phyloP scores from a whole-genome alignment of 2,797 vertebrate genomes.

The Sciaenops ocellatus region DNA sequence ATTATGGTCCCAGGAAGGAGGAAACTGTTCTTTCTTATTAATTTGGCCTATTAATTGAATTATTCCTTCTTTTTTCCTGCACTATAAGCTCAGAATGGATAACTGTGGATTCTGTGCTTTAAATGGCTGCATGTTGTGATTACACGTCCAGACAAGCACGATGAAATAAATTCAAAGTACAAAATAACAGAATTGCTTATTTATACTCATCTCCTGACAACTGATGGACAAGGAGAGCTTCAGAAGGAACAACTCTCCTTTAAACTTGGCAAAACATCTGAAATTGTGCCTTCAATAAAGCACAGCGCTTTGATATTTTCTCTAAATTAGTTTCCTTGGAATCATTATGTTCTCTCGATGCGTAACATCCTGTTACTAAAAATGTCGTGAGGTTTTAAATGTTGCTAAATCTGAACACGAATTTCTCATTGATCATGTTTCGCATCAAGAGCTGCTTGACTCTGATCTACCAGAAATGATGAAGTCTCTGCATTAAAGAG shows the following conservation, averaged over 20 bases:
- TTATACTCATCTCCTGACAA: not conserved
- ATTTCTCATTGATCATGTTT: not conserved
- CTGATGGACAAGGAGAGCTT: not conserved
- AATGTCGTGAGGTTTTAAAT: not conserved
- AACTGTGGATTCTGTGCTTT: not conserved
- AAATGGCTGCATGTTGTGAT: not conserved
- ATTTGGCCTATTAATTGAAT: too few species aligned
- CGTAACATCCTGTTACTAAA: not conserved
- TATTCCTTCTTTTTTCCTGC: not conserved
- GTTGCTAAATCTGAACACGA: not conserved
- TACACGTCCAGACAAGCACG: not conserved
- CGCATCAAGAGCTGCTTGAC: not conserved
- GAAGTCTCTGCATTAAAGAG: not conserved
- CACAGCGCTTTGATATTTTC: not conserved
- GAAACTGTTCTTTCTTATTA: not conserved
- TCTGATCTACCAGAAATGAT: constrained; percentile 32
- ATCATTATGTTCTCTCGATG: not conserved
- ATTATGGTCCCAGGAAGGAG: too few species aligned
- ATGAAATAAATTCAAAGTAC: not conserved
- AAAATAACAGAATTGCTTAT: not conserved
- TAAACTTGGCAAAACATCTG: not conserved
- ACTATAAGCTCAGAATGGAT: not conserved
- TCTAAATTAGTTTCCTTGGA: not conserved
- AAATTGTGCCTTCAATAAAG: not conserved
- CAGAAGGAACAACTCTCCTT: not conserved